Evolutionary conservation across 2,888 invertebrate species (phyloP).

Genomic region (Caenorhabditis drosophilae): DNA sequence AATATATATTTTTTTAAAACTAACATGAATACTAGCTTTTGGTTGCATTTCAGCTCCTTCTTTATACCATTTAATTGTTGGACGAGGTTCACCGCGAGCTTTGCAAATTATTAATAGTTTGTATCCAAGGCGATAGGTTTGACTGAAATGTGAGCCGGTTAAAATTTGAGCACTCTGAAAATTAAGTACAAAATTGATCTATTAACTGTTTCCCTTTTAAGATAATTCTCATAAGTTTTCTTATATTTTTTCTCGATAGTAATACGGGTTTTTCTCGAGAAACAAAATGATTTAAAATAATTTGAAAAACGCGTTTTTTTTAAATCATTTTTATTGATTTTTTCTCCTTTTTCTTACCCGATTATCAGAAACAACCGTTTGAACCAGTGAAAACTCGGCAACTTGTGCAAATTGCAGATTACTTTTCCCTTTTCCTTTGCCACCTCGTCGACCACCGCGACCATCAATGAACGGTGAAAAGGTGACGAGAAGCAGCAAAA

Average conservation of each 20-base stretch:
- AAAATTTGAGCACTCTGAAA: slow-evolving; percentile 66
- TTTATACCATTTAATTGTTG: slow-evolving; percentile 93
- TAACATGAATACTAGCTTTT: slow-evolving; percentile 65
- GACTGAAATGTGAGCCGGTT: slow-evolving; percentile 67
- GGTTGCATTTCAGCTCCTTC: slow-evolving; percentile 87
- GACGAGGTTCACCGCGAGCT: slow-evolving; percentile 86
- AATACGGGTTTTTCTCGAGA: no score
- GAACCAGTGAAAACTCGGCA: slow-evolving; percentile 67
- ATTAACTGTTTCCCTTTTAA: background rate
- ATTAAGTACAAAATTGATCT: background rate
- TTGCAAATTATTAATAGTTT: slow-evolving; percentile 91
- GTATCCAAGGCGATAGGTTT: slow-evolving; percentile 78
- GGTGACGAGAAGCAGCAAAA: slow-evolving; percentile 1
- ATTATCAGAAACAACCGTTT: slow-evolving; percentile 62
- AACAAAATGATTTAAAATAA: background rate
- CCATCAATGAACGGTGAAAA: slow-evolving; percentile 25
- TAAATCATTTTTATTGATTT: background rate
- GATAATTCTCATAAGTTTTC: no score
- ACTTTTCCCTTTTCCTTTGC: slow-evolving; percentile 62
- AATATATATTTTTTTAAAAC: slow-evolving; percentile 13
- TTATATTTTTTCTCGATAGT: no score
- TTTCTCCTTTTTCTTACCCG: slow-evolving; percentile 41
- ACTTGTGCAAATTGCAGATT: slow-evolving; percentile 69
- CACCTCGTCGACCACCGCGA: slow-evolving; percentile 61
- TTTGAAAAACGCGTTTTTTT: slow-evolving; percentile 1